Conservation (phyloP, 2,888 invertebrate species). For the Ypsolopha scabrella region DNA sequence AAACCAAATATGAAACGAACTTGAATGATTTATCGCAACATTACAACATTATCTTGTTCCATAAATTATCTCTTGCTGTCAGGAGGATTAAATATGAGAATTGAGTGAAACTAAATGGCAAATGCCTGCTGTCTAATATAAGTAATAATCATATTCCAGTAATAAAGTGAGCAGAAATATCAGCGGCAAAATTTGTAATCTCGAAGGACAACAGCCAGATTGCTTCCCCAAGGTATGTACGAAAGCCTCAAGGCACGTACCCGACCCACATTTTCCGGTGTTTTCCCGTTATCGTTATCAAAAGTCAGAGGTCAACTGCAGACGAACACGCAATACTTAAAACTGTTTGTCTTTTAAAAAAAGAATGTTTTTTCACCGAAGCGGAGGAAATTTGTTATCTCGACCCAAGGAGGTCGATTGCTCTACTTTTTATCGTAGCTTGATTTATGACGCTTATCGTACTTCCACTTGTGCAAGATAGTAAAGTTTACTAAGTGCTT, state of each 20-base stretch:
- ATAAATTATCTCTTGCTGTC: not conserved
- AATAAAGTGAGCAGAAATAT: no score
- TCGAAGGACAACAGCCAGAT: no score
- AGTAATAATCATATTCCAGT: not conserved
- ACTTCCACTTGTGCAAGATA: slow-evolving; percentile 29
- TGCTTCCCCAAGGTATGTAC: no score
- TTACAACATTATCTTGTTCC: not conserved
- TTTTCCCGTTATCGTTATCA: not conserved
- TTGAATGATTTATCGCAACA: slow-evolving; percentile 1
- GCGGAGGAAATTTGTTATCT: not conserved
- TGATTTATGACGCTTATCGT: slow-evolving; percentile 56
- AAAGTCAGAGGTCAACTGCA: not conserved
- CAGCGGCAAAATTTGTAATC: no score
- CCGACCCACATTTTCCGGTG: not conserved
- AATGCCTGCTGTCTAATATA: no score
- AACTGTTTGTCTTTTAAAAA: not conserved
- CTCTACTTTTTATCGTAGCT: slow-evolving; percentile 37
- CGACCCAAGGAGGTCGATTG: slow-evolving; percentile 10
- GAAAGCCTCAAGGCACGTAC: no score
- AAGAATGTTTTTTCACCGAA: not conserved
- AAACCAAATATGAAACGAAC: slow-evolving; percentile 15
- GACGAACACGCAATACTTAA: not conserved
- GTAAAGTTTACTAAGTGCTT: slow-evolving; percentile 37
- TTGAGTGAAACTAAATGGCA: not conserved
- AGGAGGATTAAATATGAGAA: not conserved